Evolutionary conservation across 1,140 invertebrate species (phyloP).

Genomic region (Phenacoccus solenopsis): DNA sequence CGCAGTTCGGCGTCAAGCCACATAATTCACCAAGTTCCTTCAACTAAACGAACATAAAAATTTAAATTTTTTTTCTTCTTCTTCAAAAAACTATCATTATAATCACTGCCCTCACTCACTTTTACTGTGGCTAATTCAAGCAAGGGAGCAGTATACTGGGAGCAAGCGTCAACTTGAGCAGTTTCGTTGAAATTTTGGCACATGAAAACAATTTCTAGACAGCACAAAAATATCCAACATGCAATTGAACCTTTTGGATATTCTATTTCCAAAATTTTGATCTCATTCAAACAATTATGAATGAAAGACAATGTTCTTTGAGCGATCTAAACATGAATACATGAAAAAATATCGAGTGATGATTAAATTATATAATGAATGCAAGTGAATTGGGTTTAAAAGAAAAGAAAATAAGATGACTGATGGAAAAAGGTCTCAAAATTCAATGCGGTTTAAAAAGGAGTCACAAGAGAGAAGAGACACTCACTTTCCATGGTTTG

Average conservation of each 20-base stretch:
- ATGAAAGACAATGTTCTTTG: slow-evolving; percentile 72
- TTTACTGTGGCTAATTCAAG: slow-evolving; percentile 89
- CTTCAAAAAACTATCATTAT: not conserved
- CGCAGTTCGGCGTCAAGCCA: slow-evolving; percentile 76
- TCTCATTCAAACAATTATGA: slow-evolving; percentile 70
- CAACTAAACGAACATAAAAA: slow-evolving; percentile 44
- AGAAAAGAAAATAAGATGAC: no score
- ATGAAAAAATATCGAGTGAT: not conserved
- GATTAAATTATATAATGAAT: not conserved
- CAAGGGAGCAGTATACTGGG: slow-evolving; percentile 73
- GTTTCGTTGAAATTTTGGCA: slow-evolving; percentile 54
- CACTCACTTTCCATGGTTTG: slow-evolving; percentile 64
- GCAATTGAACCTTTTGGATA: slow-evolving; percentile 68
- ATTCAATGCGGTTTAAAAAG: no score
- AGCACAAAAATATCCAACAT: slow-evolving; percentile 88
- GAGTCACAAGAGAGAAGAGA: slow-evolving; percentile 3
- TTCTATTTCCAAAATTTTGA: slow-evolving; percentile 60
- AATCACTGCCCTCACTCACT: slow-evolving; percentile 37
- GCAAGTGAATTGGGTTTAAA: no score
- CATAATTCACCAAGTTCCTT: slow-evolving; percentile 76
- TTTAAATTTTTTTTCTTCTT: not conserved
- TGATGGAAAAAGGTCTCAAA: not conserved
- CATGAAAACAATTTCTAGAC: slow-evolving; percentile 71
- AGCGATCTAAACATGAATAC: slow-evolving; percentile 50
- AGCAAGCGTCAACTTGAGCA: slow-evolving; percentile 59